Conservation (phyloP, 2,797 vertebrate species). For the Lycodopsis pacificus region DNA sequence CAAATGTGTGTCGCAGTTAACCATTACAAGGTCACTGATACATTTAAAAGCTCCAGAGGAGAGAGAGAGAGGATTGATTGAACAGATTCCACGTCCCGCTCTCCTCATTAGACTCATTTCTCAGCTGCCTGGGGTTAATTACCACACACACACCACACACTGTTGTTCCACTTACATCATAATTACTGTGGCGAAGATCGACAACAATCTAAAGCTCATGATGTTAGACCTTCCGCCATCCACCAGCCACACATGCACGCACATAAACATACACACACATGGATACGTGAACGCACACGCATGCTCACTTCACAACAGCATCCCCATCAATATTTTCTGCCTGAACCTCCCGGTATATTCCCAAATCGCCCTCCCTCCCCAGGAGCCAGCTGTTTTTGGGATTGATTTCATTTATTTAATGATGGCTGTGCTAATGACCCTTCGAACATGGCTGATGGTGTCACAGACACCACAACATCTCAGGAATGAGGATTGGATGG, state of each 20-base stretch:
- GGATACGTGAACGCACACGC: background rate
- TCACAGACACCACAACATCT: conserved; percentile 77
- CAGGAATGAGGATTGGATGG: conserved; percentile 76
- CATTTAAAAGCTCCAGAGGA: conserved; percentile 87
- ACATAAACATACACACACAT: conserved; percentile 1
- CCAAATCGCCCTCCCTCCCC: conserved; percentile 71
- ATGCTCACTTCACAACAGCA: conserved; percentile 46
- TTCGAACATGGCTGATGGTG: conserved; percentile 83
- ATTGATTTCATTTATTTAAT: conserved; percentile 91
- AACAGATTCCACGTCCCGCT: conserved; percentile 88
- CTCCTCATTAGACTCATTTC: conserved; percentile 91
- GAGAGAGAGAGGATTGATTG: conserved; percentile 89
- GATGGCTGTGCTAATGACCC: conserved; percentile 87
- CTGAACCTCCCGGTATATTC: conserved; percentile 60
- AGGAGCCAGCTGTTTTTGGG: conserved; percentile 88
- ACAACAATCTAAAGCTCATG: conserved; percentile 84
- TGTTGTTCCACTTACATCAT: conserved; percentile 94
- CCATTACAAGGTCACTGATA: conserved; percentile 90
- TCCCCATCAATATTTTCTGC: conserved; percentile 70
- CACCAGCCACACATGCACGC: conserved; percentile 20
- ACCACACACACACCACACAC: conserved; percentile 89
- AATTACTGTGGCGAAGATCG: conserved; percentile 88
- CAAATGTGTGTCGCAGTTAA: conserved; percentile 88
- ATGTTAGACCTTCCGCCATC: conserved; percentile 79
- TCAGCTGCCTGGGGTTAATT: conserved; percentile 94